phyloP scores from a whole-genome alignment of 1,140 invertebrate genomes.

The Aphaenogaster floridana region DNA sequence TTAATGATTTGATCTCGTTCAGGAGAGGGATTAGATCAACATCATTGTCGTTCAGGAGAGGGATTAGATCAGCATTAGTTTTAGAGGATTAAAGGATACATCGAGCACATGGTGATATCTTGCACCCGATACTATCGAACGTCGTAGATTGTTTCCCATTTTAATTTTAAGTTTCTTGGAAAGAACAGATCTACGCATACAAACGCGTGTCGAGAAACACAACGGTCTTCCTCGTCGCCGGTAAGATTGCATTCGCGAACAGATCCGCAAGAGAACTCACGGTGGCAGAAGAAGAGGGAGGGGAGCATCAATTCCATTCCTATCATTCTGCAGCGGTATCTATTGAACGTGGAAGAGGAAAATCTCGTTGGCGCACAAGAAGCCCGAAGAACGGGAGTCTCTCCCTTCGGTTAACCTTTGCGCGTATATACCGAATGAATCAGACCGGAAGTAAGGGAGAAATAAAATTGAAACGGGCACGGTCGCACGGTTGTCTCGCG shows the following conservation, averaged over 20 bases:
- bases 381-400: constrained; percentile 30
- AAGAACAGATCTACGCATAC: neutral
- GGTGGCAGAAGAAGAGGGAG: neutral
- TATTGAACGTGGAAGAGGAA: constrained; percentile 30
- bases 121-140: neutral
- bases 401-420: constrained; percentile 10
- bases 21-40: neutral
- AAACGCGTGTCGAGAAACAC: neutral
- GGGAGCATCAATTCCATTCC: constrained; percentile 32
- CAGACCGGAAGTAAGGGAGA: constrained; percentile 49
- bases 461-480: constrained; percentile 28
- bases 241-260: constrained; percentile 30
- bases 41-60: no score
- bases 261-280: constrained; percentile 28
- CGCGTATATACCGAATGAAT: constrained; percentile 28
- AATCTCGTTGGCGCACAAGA: constrained; percentile 47
- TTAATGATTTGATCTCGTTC: neutral
- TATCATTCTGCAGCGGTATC: constrained; percentile 38
- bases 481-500: constrained; percentile 19
- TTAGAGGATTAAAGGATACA: neutral
- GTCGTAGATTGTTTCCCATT: neutral
- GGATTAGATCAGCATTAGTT: neutral
- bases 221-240: neutral
- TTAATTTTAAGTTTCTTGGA: neutral
- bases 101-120: neutral